Percentiles rank a stretch among this genome's conserved stretches.
phyloP scores from a whole-genome alignment of 2,797 vertebrate genomes.

The Onychomys arenicola region DNA sequence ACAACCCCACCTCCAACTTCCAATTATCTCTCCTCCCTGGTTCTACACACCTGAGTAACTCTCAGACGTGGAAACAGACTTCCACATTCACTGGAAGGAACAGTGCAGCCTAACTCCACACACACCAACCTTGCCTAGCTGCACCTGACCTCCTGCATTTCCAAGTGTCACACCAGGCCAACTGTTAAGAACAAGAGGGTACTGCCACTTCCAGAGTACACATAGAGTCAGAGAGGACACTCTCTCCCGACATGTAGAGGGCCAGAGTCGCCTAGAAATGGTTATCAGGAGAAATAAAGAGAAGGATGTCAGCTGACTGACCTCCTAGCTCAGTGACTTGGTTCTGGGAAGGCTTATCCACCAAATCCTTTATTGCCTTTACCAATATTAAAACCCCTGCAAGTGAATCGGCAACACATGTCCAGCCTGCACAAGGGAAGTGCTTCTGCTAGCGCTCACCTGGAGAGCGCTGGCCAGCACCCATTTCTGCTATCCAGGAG shows the following conservation, averaged over 20 bases:
- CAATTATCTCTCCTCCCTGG: not conserved
- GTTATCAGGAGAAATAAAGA: not conserved
- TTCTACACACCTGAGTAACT: conserved; percentile 4
- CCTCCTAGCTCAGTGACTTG: conserved; percentile 42
- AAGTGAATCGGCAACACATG: conserved; percentile 36
- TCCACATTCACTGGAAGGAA: not conserved
- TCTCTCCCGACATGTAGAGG: not conserved
- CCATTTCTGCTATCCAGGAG: conserved; percentile 34
- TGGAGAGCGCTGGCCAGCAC: not conserved
- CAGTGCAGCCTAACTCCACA: not conserved
- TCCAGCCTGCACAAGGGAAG: conserved; percentile 54
- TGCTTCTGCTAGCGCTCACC: conserved; percentile 65
- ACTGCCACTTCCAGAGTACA: not conserved
- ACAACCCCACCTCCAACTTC: not conserved
- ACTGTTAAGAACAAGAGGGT: not conserved
- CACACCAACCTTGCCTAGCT: not conserved
- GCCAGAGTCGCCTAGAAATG: conserved; percentile 5
- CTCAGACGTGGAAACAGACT: not conserved
- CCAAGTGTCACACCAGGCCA: not conserved
- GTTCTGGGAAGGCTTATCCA: conserved; percentile 69
- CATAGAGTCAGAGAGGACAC: not conserved
- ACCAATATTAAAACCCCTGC: conserved; percentile 45
- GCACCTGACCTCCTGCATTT: not conserved
- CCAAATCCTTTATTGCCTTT: conserved; percentile 27
- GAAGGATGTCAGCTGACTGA: conserved; percentile 33